Conservation (phyloP, 2,113 vertebrate species). For the Pampusana beccarii region DNA sequence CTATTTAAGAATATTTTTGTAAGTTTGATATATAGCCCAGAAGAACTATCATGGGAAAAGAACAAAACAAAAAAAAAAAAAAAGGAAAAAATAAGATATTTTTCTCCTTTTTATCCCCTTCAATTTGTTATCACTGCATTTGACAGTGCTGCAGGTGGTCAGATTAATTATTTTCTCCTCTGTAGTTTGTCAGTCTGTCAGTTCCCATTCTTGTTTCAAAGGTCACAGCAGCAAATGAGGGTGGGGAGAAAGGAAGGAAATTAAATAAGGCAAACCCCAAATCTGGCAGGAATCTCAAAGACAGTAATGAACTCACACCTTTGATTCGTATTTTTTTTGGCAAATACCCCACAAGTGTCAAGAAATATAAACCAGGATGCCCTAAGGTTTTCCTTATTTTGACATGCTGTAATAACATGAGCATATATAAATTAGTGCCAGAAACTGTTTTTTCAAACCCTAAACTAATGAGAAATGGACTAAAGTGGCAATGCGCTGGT, state of each 20-base stretch:
- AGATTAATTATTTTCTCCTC: not conserved
- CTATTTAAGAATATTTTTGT: not conserved
- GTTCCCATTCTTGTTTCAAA: conserved; percentile 1
- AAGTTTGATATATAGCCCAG: not conserved
- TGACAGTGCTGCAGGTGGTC: not conserved
- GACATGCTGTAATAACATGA: not conserved
- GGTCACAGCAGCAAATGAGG: not conserved
- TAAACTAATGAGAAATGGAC: not conserved
- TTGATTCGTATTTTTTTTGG: not conserved
- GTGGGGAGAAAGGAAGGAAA: not conserved
- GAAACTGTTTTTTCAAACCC: not conserved
- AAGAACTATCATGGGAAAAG: not conserved
- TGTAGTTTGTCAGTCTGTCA: not conserved
- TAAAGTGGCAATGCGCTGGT: not conserved
- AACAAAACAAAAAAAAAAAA: not conserved
- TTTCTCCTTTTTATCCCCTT: not conserved
- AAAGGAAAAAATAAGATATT: not conserved
- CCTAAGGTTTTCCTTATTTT: not conserved
- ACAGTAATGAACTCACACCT: not conserved
- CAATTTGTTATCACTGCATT: not conserved
- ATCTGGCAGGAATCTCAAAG: not conserved
- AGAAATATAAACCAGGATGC: not conserved
- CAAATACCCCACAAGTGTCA: not conserved
- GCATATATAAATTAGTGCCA: not conserved
- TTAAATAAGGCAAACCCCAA: not conserved